Base-by-base conservation (phyloP, 2,888 invertebrate genomes). In the Himalopsyche japonica region DNA sequence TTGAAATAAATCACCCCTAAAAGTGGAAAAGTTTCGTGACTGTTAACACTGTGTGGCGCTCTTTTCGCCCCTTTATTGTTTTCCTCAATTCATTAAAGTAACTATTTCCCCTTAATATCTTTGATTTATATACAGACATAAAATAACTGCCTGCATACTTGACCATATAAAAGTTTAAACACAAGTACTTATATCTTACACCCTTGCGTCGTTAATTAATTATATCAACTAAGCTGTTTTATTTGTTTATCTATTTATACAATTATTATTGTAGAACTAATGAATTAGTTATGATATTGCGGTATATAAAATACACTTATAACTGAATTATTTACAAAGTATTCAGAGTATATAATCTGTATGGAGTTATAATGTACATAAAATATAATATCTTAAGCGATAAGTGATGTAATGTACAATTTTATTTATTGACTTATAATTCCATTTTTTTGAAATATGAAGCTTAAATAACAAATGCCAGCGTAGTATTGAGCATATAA, bases 1-100 rank as follows among this genome's bases (percentile, higher is more conserved):
- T 84, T 84, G 84, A 84, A 81, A 81, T 81, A 81, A 84, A 84
- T 84, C 81, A 81, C 57, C 79, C 79, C 79, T 77, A 24, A 18
- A 81, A 64, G 47, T 20, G 76, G 20, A 76, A 81, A 76, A 82
- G 70, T 82, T 43, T 82, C 76, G 78, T 82, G 79, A 76, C 76
- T 49, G 81, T 84, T 84, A 79, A 82, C 49, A 79, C 76, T 76
- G 43, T 79, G 64, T 80, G 30, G 78, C 79, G 78, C 70, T 77
- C 78, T 84, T 84, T 32, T 47, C 34, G 76, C 70, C 80, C 12
- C 30, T 64, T 76, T 81, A 64, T 37, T 48, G 32, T 47, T 47
- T 76, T 48, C 34, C 30, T 76, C 43, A 12, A 76, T 76, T 43
- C 48, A 34, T 82, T 82, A 24, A 76, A 79, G 79, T 76, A 82